Conservation (phyloP, 2,113 vertebrate genomes). For the Ranitomeya variabilis region DNA sequence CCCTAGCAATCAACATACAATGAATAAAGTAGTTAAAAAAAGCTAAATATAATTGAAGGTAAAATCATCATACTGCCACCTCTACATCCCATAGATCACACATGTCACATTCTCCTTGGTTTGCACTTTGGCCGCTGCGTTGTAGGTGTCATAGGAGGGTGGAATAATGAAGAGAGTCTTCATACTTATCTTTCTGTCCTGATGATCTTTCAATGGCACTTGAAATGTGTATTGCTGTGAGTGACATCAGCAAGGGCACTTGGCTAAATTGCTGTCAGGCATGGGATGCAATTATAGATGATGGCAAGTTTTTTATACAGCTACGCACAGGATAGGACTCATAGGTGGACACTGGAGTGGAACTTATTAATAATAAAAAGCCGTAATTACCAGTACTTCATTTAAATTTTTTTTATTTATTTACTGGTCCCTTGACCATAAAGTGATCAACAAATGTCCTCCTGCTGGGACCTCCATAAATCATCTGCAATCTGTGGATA, state of each 20-base stretch:
- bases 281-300: not conserved
- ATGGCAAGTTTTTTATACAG: not conserved
- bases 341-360: not conserved
- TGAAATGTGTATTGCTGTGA: slow-evolving; percentile 41
- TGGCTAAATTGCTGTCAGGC: slow-evolving; percentile 43
- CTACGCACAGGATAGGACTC: not conserved
- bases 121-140: not conserved
- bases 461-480: not conserved
- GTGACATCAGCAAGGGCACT: slow-evolving; percentile 53
- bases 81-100: not conserved
- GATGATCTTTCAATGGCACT: slow-evolving; percentile 47
- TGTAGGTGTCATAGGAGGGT: slow-evolving; percentile 14
- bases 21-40: not conserved
- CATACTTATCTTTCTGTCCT: slow-evolving; percentile 15
- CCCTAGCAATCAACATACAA: not conserved
- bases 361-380: not conserved
- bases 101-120: not conserved
- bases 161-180: slow-evolving; percentile 38
- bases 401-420: not conserved
- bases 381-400: not conserved
- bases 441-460: not conserved
- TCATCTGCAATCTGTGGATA: no score
- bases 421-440: not conserved
- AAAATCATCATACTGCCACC: not conserved
- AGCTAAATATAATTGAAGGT: not conserved